phyloP scores from a whole-genome alignment of 2,113 vertebrate genomes.

The Dinomys branickii region DNA sequence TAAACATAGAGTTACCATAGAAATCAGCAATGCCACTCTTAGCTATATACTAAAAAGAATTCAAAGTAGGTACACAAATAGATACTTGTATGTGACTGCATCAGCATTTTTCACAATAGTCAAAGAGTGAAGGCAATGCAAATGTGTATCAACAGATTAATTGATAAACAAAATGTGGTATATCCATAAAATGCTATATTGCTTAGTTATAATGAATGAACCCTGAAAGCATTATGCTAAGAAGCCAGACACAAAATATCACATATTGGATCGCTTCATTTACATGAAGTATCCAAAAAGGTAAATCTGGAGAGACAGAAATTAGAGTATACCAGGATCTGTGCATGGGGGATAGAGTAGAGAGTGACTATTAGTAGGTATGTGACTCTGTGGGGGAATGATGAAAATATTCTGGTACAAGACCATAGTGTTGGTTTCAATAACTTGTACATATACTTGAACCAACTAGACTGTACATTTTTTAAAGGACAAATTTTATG shows the following conservation, averaged over 20 bases:
- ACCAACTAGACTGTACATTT: neutral
- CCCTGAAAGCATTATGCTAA: neutral
- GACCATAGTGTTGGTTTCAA: neutral
- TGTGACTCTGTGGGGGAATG: neutral
- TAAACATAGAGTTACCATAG: neutral
- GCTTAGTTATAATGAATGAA: neutral
- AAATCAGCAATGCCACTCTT: neutral
- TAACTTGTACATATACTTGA: conserved; percentile 15
- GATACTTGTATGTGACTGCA: neutral
- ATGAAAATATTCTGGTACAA: conserved; percentile 54
- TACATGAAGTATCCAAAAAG: neutral
- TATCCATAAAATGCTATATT: neutral
- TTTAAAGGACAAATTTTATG: neutral
- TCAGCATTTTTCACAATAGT: neutral
- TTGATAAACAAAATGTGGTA: neutral
- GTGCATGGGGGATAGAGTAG: neutral
- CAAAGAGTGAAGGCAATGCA: neutral
- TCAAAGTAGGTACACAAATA: neutral
- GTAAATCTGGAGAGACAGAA: conserved; percentile 38
- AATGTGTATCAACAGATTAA: neutral
- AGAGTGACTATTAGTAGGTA: neutral
- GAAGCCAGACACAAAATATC: neutral
- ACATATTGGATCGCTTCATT: neutral
- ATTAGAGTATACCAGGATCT: neutral
- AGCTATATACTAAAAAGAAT: neutral